These are phyloP conservation scores for Aphelenchoides besseyi DNA, from an alignment of 1,140 invertebrate genomes.

Conservation along the genomic window DNA sequence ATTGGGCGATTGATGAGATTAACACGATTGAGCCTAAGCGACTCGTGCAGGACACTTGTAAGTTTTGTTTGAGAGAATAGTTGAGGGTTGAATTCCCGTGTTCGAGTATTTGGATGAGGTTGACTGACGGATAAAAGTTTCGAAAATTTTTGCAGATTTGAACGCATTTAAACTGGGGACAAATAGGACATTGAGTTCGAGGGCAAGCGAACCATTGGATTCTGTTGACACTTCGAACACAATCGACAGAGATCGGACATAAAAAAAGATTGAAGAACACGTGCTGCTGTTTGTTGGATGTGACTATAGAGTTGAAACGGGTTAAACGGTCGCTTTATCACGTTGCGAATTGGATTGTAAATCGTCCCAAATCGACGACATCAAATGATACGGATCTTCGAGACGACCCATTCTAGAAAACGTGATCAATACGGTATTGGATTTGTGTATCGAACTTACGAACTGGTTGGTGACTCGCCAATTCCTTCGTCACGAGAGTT, in stretches of 20 bases:
- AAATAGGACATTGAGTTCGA: not conserved
- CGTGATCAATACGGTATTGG: not conserved
- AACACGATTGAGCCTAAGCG: no score
- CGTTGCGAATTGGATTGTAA: not conserved
- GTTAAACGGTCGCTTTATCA: not conserved
- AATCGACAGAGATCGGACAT: no score
- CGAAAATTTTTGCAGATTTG: not conserved
- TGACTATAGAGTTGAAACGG: no score
- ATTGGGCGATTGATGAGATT: not conserved
- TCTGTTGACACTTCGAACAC: not conserved
- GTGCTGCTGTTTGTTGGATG: no score
- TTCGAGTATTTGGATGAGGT: not conserved
- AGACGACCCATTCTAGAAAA: constrained; percentile 5
- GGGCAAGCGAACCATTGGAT: not conserved
- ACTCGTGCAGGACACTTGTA: no score
- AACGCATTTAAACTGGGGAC: not conserved
- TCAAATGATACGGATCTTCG: constrained; percentile 17
- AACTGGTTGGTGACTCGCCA: constrained; percentile 25
- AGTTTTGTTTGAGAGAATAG: no score
- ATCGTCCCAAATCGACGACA: constrained; percentile 16
- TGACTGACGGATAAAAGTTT: constrained; percentile 12
- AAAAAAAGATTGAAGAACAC: no score
- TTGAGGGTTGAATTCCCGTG: no score
- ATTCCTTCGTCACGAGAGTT: constrained; percentile 24
- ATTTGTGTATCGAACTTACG: constrained; percentile 18